Conservation (phyloP, 2,888 invertebrate genomes). For the Holacanthella duospinosa region DNA sequence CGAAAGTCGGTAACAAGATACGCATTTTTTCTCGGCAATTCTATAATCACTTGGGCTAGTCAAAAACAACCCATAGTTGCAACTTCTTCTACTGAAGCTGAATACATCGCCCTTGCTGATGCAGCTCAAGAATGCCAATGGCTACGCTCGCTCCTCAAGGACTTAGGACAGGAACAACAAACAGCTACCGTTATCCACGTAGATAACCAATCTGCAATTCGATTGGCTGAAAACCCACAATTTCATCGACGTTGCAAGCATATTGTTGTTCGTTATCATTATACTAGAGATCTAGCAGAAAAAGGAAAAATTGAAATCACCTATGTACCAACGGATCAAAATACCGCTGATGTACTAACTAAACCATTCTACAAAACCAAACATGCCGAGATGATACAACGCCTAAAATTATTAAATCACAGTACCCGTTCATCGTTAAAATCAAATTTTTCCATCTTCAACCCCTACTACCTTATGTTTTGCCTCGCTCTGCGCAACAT, state of each 20-base stretch:
- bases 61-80: constrained; percentile 24
- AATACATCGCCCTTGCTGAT: constrained; percentile 23
- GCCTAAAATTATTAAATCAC: too few species aligned
- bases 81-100: constrained; percentile 25
- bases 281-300: neutral
- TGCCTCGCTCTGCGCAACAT: neutral
- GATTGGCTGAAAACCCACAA: constrained; percentile 26
- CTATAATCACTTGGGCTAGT: constrained; percentile 21
- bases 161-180: constrained; percentile 8
- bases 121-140: constrained; percentile 22
- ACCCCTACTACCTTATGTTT: too few species aligned
- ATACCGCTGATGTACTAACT: neutral
- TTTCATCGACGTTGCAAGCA: constrained; percentile 32
- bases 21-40: neutral
- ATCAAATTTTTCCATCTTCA: too few species aligned
- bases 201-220: constrained; percentile 31
- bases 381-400: neutral
- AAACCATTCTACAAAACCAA: neutral
- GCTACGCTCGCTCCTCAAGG: constrained; percentile 17
- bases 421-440: too few species aligned
- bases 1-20: neutral
- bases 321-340: neutral
- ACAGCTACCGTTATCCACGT: neutral
- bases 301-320: neutral
- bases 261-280: constrained; percentile 29